Conservation (phyloP, 2,113 vertebrate genomes). For the Sphaerodactylus townsendi region DNA sequence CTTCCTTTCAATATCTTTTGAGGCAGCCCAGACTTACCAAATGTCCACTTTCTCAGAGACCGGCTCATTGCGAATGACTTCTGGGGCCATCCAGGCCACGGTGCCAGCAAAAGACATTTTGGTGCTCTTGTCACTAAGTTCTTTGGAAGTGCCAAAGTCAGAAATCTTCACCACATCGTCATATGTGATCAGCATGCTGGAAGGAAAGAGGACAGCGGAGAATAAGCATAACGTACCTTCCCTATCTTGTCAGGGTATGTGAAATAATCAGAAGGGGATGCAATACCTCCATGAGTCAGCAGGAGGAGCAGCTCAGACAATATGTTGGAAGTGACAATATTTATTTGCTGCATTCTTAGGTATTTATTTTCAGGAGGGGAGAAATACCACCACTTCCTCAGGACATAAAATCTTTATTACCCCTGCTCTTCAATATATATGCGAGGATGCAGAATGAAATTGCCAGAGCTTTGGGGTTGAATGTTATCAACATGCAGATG, state of each 20-base stretch:
- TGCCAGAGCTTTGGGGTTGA: too few relatives aligned
- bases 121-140: constrained; percentile 97
- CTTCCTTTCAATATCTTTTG: background rate
- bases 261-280: background rate
- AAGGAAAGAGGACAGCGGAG: constrained; percentile 22
- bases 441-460: too few relatives aligned
- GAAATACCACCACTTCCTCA: too few relatives aligned
- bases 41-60: constrained; percentile 99
- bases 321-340: too few relatives aligned
- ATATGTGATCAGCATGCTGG: constrained; percentile 96
- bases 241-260: too few relatives aligned
- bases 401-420: too few relatives aligned
- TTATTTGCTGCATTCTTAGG: background rate
- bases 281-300: background rate
- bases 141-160: constrained; percentile 97
- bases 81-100: constrained; percentile 98
- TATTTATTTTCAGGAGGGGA: too few relatives aligned
- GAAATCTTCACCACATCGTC: constrained; percentile 99
- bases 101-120: constrained; percentile 99
- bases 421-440: too few relatives aligned
- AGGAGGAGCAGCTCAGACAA: background rate
- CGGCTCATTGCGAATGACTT: constrained; percentile 96
- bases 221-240: background rate
- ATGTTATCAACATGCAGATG: too few relatives aligned
- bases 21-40: constrained; percentile 77